These are phyloP conservation scores for Bellardia pandia DNA, from an alignment of 2,888 invertebrate genomes.

Conservation along the genomic window DNA sequence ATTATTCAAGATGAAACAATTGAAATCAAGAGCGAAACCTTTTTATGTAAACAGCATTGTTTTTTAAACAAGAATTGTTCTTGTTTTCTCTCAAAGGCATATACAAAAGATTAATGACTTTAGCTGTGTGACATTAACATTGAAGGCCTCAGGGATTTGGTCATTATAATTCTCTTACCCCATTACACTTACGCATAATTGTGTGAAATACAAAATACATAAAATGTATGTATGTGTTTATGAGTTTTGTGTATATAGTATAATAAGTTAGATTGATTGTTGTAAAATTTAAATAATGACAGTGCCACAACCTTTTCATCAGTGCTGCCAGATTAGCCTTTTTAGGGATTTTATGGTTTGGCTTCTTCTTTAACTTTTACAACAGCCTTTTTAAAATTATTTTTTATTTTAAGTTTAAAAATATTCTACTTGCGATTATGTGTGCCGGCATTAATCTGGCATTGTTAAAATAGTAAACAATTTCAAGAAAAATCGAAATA, in stretches of 20 bases:
- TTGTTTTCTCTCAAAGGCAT: not conserved
- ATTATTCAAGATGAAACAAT: conserved; percentile 23
- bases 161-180: conserved; percentile 2
- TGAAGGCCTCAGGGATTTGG: conserved; percentile 21
- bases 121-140: conserved; percentile 16
- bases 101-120: conserved; percentile 20
- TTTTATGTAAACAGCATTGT: not conserved
- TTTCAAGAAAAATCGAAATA: too few relatives aligned
- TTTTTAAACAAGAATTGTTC: not conserved
- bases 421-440: too few relatives aligned
- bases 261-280: conserved; percentile 35
- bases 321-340: too few relatives aligned
- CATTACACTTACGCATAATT: not conserved
- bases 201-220: not conserved
- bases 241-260: not conserved
- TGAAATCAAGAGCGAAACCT: conserved; percentile 1
- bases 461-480: too few relatives aligned
- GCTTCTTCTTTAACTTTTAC: too few relatives aligned
- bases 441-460: too few relatives aligned
- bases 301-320: not conserved
- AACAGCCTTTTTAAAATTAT: too few relatives aligned
- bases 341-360: too few relatives aligned
- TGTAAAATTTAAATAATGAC: conserved; percentile 26
- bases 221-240: not conserved
- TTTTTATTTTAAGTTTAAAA: too few relatives aligned